Evolutionary conservation across 2,113 vertebrate genomes (phyloP).

Genomic region (Erythrocercus mccallii): DNA sequence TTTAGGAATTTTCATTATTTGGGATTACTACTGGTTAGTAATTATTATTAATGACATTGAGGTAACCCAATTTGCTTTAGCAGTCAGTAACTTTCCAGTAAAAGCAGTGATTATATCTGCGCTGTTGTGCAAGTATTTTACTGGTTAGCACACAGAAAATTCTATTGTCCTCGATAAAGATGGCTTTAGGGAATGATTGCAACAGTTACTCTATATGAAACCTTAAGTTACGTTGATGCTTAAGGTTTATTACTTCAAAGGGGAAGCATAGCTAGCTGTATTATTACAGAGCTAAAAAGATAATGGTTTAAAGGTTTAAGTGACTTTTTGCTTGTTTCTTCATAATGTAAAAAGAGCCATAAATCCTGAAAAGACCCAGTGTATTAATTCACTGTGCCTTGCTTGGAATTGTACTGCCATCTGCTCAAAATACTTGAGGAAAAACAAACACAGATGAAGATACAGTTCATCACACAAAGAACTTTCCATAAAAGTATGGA

Average conservation of each 20-base stretch:
- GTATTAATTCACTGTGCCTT: background rate
- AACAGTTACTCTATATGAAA: background rate
- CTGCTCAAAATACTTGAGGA: background rate
- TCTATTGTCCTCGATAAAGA: background rate
- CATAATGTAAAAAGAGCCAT: background rate
- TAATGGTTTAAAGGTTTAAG: background rate
- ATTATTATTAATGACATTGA: background rate
- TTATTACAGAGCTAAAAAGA: background rate
- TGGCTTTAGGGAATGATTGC: background rate
- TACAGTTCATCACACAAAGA: background rate
- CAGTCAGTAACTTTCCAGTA: background rate
- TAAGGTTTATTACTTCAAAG: background rate
- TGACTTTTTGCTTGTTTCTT: background rate
- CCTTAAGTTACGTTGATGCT: background rate
- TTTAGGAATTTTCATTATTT: background rate
- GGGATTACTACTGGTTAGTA: background rate
- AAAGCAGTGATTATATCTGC: background rate
- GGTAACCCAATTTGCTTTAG: background rate
- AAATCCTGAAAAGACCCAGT: background rate
- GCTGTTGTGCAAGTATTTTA: background rate
- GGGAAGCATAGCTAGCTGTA: background rate
- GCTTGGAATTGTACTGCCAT: background rate
- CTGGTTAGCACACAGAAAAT: background rate
- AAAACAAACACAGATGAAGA: background rate
- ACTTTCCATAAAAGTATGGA: background rate